Base-by-base conservation (phyloP, 2,113 vertebrate species). In the Oncorhynchus masou region DNA sequence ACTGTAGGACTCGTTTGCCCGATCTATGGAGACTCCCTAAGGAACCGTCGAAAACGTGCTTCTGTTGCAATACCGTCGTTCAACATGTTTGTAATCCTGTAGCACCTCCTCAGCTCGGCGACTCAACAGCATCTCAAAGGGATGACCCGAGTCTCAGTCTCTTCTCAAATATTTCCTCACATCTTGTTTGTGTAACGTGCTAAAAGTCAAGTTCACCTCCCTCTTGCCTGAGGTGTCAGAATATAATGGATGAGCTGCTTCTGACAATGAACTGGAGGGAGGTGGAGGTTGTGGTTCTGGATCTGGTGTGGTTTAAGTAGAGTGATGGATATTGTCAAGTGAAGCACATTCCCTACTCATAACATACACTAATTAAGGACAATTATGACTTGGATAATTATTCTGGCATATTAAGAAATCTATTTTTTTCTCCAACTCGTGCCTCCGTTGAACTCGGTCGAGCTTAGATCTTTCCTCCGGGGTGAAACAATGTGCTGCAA, bases 141-240 rank as follows among this genome's bases (percentile, higher is more conserved):
- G 79, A 81, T 89, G 83, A 90, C 85, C 81, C 0, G 7, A 84
- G 83, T 85, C 65, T 27, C 72, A 24, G 79, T 86, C 71, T 82
- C 81, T 88, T 81, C 83, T 85, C 82, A 73, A 62, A 4, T 75
- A 77, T 57, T 82, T 15, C 22, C 76, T 81, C 83, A 84, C 91
- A 91, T 91, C 88, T 91, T 87, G 88, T 87, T 83, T 25, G 62
- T 81, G 83, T 88, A 87, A 87, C 15, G 73, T 76, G 73, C 74
- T 79, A 73, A 34, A 84, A 83, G 62, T 83, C 76, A 54, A 74
- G 64, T 73, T 67, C 29, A 25, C 72, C 70, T 13, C 64, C 11
- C 16, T 4, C 70, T 78, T 80, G 81, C 77, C 76, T 83, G 73
- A 78, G 85, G 86, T 85, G 83, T 83, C 81, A 39, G 68, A 31